These are phyloP conservation scores for Forbesichthys agassizii DNA, from an alignment of 2,113 vertebrate genomes.

Conservation along the genomic window DNA sequence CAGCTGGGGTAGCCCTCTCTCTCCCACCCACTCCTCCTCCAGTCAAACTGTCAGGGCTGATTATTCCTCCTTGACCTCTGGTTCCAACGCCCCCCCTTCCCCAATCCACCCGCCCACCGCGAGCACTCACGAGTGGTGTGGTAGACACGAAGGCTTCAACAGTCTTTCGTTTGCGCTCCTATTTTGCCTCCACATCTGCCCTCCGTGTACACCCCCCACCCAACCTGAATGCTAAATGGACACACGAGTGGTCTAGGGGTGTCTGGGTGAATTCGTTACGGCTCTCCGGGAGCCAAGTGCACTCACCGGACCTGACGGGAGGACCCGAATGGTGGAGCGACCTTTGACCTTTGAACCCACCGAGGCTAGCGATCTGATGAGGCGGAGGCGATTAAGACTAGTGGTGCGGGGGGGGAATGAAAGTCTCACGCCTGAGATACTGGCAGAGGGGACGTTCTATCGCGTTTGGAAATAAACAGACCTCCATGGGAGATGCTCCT, in stretches of 20 bases:
- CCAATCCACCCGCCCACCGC: neutral
- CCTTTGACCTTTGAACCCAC: constrained; percentile 58
- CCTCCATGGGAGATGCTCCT: constrained; percentile 21
- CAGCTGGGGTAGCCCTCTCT: constrained; percentile 18
- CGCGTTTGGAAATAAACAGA: constrained; percentile 18
- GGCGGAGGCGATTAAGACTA: constrained; percentile 3
- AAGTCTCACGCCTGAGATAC: constrained; percentile 2
- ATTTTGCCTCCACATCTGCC: neutral
- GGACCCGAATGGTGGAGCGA: constrained; percentile 41
- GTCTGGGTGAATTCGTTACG: constrained; percentile 44
- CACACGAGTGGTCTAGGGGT: constrained; percentile 41
- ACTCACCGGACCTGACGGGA: constrained; percentile 51
- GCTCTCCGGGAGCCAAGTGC: constrained; percentile 48
- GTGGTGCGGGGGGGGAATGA: neutral
- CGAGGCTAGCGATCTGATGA: constrained; percentile 65
- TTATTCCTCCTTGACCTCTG: neutral
- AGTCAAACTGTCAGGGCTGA: constrained; percentile 9
- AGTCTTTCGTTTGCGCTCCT: neutral
- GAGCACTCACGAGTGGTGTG: neutral
- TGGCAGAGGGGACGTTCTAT: constrained; percentile 2
- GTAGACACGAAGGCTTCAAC: neutral
- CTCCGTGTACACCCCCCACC: constrained; percentile 5
- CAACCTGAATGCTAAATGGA: constrained; percentile 37
- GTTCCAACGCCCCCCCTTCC: neutral
- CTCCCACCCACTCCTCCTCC: constrained; percentile 1